Conservation (phyloP, 2,797 vertebrate genomes). For the Coranthus polyacanthus region DNA sequence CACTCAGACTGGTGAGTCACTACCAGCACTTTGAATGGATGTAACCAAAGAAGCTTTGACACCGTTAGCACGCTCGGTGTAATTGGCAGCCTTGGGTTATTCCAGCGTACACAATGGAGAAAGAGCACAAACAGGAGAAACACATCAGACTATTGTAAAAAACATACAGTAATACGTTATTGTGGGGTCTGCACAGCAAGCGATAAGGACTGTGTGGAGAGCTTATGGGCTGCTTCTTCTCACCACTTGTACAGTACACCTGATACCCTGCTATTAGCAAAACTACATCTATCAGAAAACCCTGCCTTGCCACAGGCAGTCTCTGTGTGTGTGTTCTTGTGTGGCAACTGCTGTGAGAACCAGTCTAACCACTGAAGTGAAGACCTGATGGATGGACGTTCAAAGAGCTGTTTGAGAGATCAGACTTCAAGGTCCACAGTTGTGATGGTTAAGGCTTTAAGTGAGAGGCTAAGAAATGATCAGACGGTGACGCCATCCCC, state of each 20-base stretch:
- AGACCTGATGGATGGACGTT: no score
- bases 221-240: constrained; percentile 66
- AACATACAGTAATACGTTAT: constrained; percentile 73
- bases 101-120: constrained; percentile 48
- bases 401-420: no score
- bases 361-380: no score
- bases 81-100: constrained; percentile 71
- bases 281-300: constrained; percentile 69
- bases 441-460: no score
- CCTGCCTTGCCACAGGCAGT: constrained; percentile 42
- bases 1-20: constrained; percentile 33
- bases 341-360: neutral
- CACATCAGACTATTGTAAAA: constrained; percentile 71
- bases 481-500: no score
- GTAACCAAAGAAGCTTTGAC: constrained; percentile 54
- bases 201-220: constrained; percentile 72
- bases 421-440: no score
- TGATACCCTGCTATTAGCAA: constrained; percentile 74
- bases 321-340: constrained; percentile 19
- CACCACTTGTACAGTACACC: constrained; percentile 59
- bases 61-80: constrained; percentile 49
- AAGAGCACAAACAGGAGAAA: constrained; percentile 64
- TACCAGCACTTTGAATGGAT: constrained; percentile 39
- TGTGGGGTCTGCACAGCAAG: constrained; percentile 67
- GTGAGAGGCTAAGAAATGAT: no score